Conservation (phyloP, 2,888 invertebrate genomes). For the Oligia latruncula region DNA sequence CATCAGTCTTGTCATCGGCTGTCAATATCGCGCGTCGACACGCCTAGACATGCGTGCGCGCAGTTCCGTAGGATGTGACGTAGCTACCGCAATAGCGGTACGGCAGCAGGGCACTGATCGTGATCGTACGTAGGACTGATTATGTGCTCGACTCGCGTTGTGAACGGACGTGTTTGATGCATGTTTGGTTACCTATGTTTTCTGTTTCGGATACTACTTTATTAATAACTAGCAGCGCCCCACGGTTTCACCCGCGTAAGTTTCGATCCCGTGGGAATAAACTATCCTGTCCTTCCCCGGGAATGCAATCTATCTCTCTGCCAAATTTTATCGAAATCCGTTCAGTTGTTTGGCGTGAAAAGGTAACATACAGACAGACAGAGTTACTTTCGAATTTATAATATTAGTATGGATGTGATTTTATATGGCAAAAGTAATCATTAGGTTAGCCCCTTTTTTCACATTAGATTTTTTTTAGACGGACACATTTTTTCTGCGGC, state of each 20-base stretch:
- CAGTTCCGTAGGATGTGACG: constrained; percentile 76
- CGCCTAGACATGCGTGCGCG: constrained; percentile 70
- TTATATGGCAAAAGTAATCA: not conserved
- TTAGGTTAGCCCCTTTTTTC: no score
- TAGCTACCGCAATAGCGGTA: constrained; percentile 73
- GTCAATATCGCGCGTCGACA: constrained; percentile 67
- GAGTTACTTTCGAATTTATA: no score
- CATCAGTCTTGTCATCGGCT: constrained; percentile 66
- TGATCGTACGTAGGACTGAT: constrained; percentile 63
- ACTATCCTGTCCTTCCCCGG: no score
- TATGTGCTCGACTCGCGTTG: constrained; percentile 69
- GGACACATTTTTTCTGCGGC: no score
- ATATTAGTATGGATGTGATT: no score
- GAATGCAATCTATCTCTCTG: no score
- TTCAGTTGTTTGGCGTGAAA: no score
- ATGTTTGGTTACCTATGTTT: not conserved
- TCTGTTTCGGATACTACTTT: not conserved
- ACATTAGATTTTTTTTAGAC: no score
- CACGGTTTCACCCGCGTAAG: no score
- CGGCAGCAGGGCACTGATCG: not conserved
- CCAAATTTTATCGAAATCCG: no score
- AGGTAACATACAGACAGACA: no score
- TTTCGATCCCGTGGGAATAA: no score
- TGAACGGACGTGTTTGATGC: constrained; percentile 64
- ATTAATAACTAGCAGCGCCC: not conserved